Evolutionary conservation across 2,888 invertebrate genomes (phyloP).

Genomic region (Leptinotarsa tumamoca): DNA sequence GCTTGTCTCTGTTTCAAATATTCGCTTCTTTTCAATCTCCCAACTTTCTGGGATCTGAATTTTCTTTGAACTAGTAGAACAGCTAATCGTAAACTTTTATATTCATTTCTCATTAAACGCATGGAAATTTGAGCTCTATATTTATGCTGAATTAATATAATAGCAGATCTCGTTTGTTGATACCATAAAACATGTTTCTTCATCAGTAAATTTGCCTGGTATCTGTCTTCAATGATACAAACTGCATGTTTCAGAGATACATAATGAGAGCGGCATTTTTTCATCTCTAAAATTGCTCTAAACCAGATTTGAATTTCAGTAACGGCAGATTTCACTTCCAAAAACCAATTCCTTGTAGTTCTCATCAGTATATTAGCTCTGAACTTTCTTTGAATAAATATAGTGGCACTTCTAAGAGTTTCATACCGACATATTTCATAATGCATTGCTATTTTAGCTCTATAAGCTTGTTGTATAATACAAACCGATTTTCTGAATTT

Average conservation of each 20-base stretch:
- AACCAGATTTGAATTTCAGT: constrained; percentile 58
- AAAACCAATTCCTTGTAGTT: constrained; percentile 61
- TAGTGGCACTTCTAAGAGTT: constrained; percentile 34
- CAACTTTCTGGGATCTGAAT: constrained; percentile 66
- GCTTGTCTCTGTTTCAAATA: constrained; percentile 49
- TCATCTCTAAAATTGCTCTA: constrained; percentile 41
- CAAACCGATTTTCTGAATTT: constrained; percentile 35
- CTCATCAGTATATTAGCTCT: constrained; percentile 64
- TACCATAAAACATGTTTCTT: constrained; percentile 61
- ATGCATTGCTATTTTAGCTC: constrained; percentile 41
- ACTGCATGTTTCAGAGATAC: constrained; percentile 38
- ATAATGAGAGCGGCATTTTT: constrained; percentile 39
- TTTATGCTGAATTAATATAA: constrained; percentile 53
- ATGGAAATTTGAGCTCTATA: constrained; percentile 64
- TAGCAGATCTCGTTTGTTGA: constrained; percentile 56
- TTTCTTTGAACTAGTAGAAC: constrained; percentile 68
- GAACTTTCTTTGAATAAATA: constrained; percentile 68
- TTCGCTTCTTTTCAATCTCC: constrained; percentile 52
- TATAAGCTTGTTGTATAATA: constrained; percentile 41
- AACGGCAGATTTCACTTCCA: constrained; percentile 57
- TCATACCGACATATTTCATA: constrained; percentile 50
- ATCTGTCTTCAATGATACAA: constrained; percentile 33
- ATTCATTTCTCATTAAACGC: constrained; percentile 59
- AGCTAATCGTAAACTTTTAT: constrained; percentile 60
- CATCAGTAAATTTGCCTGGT: constrained; percentile 50